Evolutionary conservation across 2,797 vertebrate genomes (phyloP).

Genomic region (Caiman crocodilus): DNA sequence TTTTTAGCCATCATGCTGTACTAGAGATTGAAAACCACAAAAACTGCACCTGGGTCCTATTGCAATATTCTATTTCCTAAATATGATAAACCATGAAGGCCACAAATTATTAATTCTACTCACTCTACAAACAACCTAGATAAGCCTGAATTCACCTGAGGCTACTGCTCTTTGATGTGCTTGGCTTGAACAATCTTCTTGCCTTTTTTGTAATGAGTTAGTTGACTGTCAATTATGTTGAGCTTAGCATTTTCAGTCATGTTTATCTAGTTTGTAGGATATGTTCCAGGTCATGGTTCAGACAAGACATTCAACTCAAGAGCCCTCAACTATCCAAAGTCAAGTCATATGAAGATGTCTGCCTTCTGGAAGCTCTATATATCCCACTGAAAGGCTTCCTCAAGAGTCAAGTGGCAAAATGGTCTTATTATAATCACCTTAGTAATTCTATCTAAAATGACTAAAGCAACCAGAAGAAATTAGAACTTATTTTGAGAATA

Average conservation of each 20-base stretch:
- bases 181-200: too few relatives aligned
- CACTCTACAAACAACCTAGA: too few relatives aligned
- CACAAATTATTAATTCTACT: background rate
- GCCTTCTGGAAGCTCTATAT: background rate
- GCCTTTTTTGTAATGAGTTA: too few relatives aligned
- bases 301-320: background rate
- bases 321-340: background rate
- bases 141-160: too few relatives aligned
- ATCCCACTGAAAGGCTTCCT: background rate
- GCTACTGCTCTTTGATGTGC: too few relatives aligned
- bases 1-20: background rate
- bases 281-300: background rate
- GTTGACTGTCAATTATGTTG: too few relatives aligned
- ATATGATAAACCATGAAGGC: background rate
- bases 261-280: background rate
- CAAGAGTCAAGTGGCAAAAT: accelerated
- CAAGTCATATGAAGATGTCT: background rate
- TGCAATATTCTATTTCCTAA: background rate
- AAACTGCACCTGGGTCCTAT: background rate
- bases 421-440: accelerated
- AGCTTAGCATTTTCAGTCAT: too few relatives aligned
- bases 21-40: background rate
- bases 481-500: background rate
- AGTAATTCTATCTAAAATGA: background rate
- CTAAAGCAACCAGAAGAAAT: background rate